Conservation (phyloP, 2,113 vertebrate species). For the Lathamus discolor region DNA sequence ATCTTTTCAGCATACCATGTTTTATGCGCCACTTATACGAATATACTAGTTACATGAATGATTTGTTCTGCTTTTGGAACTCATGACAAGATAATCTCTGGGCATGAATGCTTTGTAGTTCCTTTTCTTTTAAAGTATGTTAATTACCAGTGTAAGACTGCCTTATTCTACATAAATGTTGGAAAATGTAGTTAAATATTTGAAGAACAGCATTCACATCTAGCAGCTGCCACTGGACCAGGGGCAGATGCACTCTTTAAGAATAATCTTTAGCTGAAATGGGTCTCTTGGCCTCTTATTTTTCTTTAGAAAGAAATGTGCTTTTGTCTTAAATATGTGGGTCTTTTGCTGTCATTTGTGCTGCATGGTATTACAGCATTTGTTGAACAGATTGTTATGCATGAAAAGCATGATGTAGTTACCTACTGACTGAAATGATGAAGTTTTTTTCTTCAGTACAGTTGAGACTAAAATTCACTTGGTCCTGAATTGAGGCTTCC, state of each 20-base stretch:
- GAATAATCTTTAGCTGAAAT: neutral
- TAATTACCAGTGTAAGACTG: neutral
- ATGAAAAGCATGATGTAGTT: neutral
- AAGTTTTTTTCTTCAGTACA: neutral
- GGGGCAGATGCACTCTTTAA: neutral
- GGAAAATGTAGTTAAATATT: neutral
- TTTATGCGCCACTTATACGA: neutral
- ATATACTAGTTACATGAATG: neutral
- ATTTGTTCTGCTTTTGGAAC: neutral
- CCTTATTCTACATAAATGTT: neutral
- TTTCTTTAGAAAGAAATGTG: neutral
- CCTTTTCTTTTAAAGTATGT: neutral
- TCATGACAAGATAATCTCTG: neutral
- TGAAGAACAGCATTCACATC: neutral
- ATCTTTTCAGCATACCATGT: neutral
- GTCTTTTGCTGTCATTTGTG: neutral
- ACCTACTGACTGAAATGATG: neutral
- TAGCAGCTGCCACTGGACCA: neutral
- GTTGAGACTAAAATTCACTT: neutral
- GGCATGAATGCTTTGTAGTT: neutral
- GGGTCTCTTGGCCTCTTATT: neutral
- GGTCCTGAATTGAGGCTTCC: neutral
- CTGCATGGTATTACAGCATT: neutral
- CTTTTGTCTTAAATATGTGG: neutral
- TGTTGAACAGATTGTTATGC: neutral